These are phyloP conservation scores for Stictocephala bisonia DNA, from an alignment of 2,888 invertebrate species.

Conservation along the genomic window DNA sequence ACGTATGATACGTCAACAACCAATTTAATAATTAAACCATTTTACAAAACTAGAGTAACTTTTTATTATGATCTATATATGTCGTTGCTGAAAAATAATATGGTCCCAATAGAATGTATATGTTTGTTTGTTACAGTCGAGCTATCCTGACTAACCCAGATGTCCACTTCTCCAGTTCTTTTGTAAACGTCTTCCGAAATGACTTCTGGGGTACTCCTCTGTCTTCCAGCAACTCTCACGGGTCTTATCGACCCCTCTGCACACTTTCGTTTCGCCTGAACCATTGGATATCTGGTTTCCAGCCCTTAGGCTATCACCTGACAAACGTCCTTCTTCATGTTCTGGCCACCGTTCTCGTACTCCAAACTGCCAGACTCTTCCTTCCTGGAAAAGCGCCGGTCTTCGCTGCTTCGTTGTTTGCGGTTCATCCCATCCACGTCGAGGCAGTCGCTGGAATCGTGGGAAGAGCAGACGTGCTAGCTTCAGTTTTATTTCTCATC, in stretches of 20 bases:
- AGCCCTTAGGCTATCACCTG: conserved; percentile 86
- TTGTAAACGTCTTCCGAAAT: conserved; percentile 85
- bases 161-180: conserved; percentile 70
- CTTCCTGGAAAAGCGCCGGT: conserved; percentile 71
- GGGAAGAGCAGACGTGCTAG: conserved; percentile 93
- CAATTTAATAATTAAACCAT: too few relatives aligned
- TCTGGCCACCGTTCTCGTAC: conserved; percentile 78
- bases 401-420: conserved; percentile 77
- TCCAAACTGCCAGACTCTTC: conserved; percentile 53
- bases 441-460: conserved; percentile 97
- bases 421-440: conserved; percentile 95
- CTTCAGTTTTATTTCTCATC: conserved; percentile 89
- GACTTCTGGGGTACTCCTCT: conserved; percentile 99
- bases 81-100: too few relatives aligned
- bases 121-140: conserved; percentile 76
- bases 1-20: too few relatives aligned
- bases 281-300: conserved; percentile 79
- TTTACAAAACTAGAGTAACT: too few relatives aligned
- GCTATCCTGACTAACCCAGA: conserved; percentile 96
- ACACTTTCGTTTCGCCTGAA: conserved; percentile 90
- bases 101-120: too few relatives aligned
- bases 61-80: too few relatives aligned
- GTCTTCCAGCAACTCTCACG: conserved; percentile 93
- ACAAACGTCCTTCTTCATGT: conserved; percentile 89
- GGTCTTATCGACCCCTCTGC: conserved; percentile 94